phyloP scores from a whole-genome alignment of 2,888 invertebrate species.

The Hirtodrosophila cameraria region DNA sequence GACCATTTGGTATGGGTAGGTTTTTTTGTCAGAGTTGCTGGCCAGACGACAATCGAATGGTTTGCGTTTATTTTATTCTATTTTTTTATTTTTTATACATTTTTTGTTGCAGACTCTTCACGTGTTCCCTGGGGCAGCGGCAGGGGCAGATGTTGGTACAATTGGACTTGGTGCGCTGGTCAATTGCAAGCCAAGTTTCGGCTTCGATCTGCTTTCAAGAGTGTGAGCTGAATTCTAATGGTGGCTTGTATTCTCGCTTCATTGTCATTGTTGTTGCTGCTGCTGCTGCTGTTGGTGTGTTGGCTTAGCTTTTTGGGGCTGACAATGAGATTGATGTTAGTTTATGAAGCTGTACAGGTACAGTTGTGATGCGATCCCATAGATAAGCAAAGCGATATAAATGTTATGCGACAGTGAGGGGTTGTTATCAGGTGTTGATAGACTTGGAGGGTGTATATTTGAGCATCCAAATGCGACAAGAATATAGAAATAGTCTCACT shows the following conservation, averaged over 20 bases:
- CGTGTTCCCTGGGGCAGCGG: constrained; percentile 3
- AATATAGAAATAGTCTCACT: too few relatives aligned
- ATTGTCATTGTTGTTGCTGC: constrained; percentile 20
- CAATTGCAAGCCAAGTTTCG: constrained; percentile 76
- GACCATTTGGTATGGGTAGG: constrained; percentile 3
- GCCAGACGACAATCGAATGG: constrained; percentile 74
- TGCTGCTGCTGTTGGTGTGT: constrained; percentile 17
- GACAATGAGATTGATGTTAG: constrained; percentile 53
- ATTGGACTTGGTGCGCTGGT: constrained; percentile 72
- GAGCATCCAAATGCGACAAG: too few relatives aligned
- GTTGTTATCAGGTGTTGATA: too few relatives aligned
- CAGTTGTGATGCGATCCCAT: constrained; percentile 22
- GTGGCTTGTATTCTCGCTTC: constrained; percentile 9
- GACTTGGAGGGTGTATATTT: too few relatives aligned
- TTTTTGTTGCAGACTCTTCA: constrained; percentile 24
- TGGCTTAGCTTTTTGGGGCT: constrained; percentile 30
- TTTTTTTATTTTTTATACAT: constrained; percentile 2
- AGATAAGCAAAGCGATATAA: not conserved
- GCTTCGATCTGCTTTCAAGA: constrained; percentile 21
- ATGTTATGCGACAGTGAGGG: not conserved
- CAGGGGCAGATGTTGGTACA: constrained; percentile 36
- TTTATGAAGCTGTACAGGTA: constrained; percentile 39
- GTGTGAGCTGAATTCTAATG: constrained; percentile 41
- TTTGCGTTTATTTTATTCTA: constrained; percentile 48
- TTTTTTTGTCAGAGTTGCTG: constrained; percentile 17